Conservation (phyloP, 2,888 invertebrate species). For the Trypoxylon attenuatum region DNA sequence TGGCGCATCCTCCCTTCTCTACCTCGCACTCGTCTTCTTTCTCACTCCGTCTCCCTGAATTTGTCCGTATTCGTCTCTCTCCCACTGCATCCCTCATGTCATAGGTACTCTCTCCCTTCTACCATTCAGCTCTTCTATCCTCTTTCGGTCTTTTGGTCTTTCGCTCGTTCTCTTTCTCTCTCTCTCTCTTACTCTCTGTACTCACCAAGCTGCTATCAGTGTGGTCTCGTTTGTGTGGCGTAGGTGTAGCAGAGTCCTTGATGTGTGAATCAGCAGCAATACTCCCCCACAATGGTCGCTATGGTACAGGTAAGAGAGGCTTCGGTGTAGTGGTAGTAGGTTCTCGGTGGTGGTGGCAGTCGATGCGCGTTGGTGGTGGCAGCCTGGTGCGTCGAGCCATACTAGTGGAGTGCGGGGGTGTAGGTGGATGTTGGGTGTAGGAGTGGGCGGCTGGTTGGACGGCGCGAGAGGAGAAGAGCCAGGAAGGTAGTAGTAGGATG, state of each 20-base stretch:
- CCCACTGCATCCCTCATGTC: not conserved
- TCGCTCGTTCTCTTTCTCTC: not conserved
- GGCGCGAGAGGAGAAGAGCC: constrained; percentile 23
- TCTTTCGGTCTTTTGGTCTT: constrained; percentile 7
- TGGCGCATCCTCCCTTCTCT: constrained; percentile 6
- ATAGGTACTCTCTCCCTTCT: not conserved
- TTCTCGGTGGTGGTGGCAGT: not conserved
- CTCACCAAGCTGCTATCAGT: constrained; percentile 8
- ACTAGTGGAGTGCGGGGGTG: constrained; percentile 44
- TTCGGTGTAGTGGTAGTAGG: no score
- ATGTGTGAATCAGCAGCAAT: not conserved
- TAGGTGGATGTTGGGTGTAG: constrained; percentile 50
- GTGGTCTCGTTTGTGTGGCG: constrained; percentile 13
- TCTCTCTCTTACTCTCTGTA: constrained; percentile 11
- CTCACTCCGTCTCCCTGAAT: not conserved
- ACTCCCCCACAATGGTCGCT: not conserved
- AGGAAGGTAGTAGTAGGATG: constrained; percentile 50
- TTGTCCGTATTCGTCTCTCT: not conserved
- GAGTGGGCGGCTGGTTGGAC: constrained; percentile 23
- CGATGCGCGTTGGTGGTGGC: constrained; percentile 7
- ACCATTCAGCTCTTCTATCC: constrained; percentile 15
- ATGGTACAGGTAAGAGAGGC: no score
- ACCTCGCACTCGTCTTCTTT: not conserved
- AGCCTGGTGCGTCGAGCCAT: constrained; percentile 15
- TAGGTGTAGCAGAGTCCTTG: not conserved